A percentile compares a stretch with the other conserved stretches of the same genome.
phyloP scores from a whole-genome alignment of 2,888 invertebrate genomes.

The Netelia virgata region DNA sequence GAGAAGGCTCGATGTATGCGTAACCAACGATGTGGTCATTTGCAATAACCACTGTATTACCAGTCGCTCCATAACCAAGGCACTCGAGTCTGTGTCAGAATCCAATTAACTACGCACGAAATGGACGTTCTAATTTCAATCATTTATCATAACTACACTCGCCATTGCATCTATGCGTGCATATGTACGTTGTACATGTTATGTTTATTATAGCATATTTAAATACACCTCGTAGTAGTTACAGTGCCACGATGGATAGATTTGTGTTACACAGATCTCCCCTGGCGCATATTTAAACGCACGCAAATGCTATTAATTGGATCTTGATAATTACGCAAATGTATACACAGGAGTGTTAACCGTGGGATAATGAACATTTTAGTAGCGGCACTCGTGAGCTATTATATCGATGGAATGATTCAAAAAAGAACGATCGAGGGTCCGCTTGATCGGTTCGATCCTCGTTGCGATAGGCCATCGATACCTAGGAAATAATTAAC shows the following conservation, averaged over 20 bases:
- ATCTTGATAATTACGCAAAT: constrained; percentile 44
- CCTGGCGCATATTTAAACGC: constrained; percentile 25
- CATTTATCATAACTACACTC: constrained; percentile 7
- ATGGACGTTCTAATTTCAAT: constrained; percentile 13
- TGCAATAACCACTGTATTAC: not conserved
- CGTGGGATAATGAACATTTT: no score
- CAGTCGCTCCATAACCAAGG: not conserved
- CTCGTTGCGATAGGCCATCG: no score
- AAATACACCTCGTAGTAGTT: constrained; percentile 22
- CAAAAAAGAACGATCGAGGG: no score
- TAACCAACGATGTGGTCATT: not conserved
- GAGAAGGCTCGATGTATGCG: not conserved
- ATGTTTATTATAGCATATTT: not conserved
- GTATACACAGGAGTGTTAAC: not conserved
- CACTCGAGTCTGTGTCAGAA: not conserved
- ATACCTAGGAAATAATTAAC: no score
- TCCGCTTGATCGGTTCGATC: no score
- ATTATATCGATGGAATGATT: not conserved
- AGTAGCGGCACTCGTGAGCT: not conserved
- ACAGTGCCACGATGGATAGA: not conserved
- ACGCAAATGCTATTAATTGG: constrained; percentile 24
- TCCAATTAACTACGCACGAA: not conserved
- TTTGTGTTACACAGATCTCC: constrained; percentile 15
- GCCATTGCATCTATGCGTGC: constrained; percentile 6
- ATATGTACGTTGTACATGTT: not conserved